phyloP scores from a whole-genome alignment of 2,888 invertebrate species.

The Entomobrya multifasciata region DNA sequence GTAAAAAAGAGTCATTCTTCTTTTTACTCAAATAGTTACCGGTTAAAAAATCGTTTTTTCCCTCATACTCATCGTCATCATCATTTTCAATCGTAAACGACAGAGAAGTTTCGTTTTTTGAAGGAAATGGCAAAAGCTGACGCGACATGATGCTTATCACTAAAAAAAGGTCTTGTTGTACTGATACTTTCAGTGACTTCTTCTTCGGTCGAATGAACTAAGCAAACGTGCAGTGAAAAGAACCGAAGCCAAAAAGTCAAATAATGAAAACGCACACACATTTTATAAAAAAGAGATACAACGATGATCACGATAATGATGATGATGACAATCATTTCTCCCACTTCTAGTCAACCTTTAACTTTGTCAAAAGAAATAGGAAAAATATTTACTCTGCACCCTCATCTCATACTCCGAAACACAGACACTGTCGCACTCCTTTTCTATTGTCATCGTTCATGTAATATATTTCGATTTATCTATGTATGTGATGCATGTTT shows the following conservation, averaged over 20 bases:
- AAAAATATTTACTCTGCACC: constrained; percentile 39
- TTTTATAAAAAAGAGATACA: constrained; percentile 36
- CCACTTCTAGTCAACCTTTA: constrained; percentile 59
- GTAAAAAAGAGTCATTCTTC: constrained; percentile 51
- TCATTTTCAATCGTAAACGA: constrained; percentile 30
- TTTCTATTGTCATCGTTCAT: constrained; percentile 47
- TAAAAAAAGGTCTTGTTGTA: constrained; percentile 44
- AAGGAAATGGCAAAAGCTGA: constrained; percentile 74
- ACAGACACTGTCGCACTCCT: constrained; percentile 16
- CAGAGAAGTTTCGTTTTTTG: constrained; percentile 41
- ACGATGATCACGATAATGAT: constrained; percentile 51
- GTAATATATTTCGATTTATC: constrained; percentile 51
- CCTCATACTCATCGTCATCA: constrained; percentile 37
- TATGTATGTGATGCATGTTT: no score
- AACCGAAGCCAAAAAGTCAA: constrained; percentile 55
- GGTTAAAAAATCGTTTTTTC: constrained; percentile 51
- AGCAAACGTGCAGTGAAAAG: no score
- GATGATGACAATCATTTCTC: constrained; percentile 68
- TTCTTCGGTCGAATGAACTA: constrained; percentile 24
- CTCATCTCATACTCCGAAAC: no score
- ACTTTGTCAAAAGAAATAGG: constrained; percentile 39
- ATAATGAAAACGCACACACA: constrained; percentile 57
- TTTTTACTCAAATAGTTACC: constrained; percentile 36
- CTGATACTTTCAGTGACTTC: no score
- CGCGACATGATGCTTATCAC: constrained; percentile 74